Evolutionary conservation across 2,113 vertebrate genomes (phyloP), one percentile per base, ranked within the genome.

Genomic region (Mohoua ochrocephala): DNA sequence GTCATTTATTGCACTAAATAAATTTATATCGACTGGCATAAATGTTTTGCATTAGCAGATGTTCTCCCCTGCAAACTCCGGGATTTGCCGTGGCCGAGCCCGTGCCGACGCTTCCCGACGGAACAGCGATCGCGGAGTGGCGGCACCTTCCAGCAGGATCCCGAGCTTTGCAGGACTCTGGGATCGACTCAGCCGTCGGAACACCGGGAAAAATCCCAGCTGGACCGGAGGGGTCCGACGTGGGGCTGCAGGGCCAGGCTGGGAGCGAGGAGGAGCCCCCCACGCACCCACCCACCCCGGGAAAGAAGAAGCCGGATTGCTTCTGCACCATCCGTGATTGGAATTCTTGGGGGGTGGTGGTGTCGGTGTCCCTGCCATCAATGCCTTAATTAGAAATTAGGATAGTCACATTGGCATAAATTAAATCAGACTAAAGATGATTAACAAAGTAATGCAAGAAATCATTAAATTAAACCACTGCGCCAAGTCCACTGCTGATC

Each of bases 361-460:
- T 61, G 89, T 82, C 52, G 64, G 84, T 54, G 85, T 96, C 97
- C 93, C 95, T 9, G 63, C 96, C 96, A 95, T 97, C 97, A 96
- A 97, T 93, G 97, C 98, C 96, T 97, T 98, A 98, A 97, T 98
- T 98, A 98, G 97, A 98, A 98, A 98, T 98, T 97, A 98, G 98
- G 98, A 97, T 94, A 97, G 97, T 97, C 97, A 98, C 97, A 95
- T 95, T 96, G 98, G 97, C 97, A 98, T 98, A 97, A 98, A 98
- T 98, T 98, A 98, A 98, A 98, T 97, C 98, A 97, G 97, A 98
- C 98, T 98, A 96, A 98, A 98, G 98, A 97, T 98, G 98, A 98
- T 98, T 98, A 98, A 98, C 98, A 98, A 98, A 98, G 97, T 98
- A 97, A 98, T 96, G 98, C 97, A 98, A 98, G 98, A 98, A 98